These are phyloP conservation scores for Camponotus pennsylvanicus DNA, from an alignment of 1,140 invertebrate species.

Conservation along the genomic window DNA sequence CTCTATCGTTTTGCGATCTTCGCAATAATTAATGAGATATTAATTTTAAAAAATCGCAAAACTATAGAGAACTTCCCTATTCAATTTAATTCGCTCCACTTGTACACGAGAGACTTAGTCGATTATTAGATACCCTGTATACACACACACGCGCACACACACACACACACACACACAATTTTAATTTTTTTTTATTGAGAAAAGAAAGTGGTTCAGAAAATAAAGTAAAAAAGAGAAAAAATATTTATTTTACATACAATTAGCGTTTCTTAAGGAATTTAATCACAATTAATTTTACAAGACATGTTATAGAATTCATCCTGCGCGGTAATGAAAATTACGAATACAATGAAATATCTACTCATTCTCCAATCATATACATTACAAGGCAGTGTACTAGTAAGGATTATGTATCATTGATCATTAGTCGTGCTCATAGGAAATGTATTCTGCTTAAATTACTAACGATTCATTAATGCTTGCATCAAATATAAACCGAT, in stretches of 20 bases:
- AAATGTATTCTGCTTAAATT: conserved; percentile 57
- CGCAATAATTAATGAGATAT: too few species aligned
- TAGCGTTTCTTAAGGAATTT: background rate
- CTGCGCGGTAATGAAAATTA: background rate
- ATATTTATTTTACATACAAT: conserved; percentile 18
- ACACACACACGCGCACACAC: too few species aligned
- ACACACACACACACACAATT: too few species aligned
- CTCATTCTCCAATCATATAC: background rate
- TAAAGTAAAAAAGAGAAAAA: background rate
- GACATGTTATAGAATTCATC: background rate
- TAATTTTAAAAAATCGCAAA: too few species aligned
- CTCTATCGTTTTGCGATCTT: too few species aligned
- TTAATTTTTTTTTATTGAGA: background rate
- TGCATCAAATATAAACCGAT: conserved; percentile 41
- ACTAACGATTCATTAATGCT: conserved; percentile 58
- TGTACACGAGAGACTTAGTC: too few species aligned
- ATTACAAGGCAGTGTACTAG: conserved; percentile 11
- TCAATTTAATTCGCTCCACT: too few species aligned
- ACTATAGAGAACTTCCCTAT: too few species aligned
- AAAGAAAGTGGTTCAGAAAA: background rate
- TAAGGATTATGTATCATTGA: conserved; percentile 33
- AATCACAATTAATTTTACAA: background rate
- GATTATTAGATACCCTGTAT: too few species aligned
- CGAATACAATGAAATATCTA: background rate
- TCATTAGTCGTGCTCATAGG: conserved; percentile 50